Percentiles rank a stretch among this genome's conserved stretches.
phyloP scores from a whole-genome alignment of 2,797 vertebrate species.

The Brachyalestes nurse region DNA sequence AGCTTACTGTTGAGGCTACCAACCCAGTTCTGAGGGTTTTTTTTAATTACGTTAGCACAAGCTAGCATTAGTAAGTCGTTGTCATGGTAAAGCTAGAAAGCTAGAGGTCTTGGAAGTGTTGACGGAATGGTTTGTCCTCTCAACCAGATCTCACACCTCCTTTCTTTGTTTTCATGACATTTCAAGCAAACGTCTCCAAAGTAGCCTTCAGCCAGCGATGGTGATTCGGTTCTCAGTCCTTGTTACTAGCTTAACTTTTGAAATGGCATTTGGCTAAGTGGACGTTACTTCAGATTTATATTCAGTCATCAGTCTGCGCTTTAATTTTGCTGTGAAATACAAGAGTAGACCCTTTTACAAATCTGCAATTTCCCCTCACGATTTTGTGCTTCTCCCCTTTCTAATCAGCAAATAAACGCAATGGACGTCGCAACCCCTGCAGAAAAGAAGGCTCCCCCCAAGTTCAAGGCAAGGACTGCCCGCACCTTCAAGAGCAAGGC shows the following conservation, averaged over 20 bases:
- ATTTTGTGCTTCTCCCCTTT: background rate
- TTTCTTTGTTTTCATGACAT: too few relatives aligned
- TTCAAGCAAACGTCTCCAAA: too few relatives aligned
- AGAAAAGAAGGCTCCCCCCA: conserved; percentile 66
- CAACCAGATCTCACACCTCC: too few relatives aligned
- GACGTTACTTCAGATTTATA: background rate
- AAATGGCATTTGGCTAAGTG: too few relatives aligned
- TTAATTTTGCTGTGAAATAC: background rate
- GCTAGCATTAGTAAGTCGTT: background rate
- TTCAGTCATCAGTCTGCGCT: background rate
- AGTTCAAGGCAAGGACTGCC: conserved; percentile 64
- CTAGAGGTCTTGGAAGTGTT: background rate
- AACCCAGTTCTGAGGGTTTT: too few relatives aligned
- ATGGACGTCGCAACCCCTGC: conserved; percentile 50
- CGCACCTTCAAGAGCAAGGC: conserved; percentile 71
- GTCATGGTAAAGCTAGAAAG: background rate
- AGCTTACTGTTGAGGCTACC: background rate
- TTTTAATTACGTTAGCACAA: too few relatives aligned
- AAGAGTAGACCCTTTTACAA: background rate
- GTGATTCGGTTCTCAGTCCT: too few relatives aligned
- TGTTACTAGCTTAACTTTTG: too few relatives aligned
- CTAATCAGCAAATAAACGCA: conserved; percentile 5
- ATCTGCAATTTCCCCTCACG: background rate
- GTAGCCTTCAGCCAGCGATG: too few relatives aligned
- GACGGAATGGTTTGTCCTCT: too few relatives aligned